Evolutionary conservation across 2,113 vertebrate genomes (phyloP).

Genomic region (Phylloscopus whistleri): DNA sequence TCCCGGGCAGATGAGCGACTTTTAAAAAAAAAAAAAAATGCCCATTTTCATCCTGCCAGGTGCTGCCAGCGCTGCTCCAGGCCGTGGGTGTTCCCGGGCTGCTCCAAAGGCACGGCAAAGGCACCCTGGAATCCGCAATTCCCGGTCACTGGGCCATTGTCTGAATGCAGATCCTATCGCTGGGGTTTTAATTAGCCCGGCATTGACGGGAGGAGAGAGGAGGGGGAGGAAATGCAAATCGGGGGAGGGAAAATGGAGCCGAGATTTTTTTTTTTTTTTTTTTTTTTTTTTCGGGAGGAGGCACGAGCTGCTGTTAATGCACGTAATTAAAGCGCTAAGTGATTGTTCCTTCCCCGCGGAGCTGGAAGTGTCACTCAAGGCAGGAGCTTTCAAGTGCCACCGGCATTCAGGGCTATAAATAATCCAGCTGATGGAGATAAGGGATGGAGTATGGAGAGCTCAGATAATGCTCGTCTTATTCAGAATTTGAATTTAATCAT

Average conservation of each 20-base stretch:
- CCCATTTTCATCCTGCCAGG: rapidly evolving
- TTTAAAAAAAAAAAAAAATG: neutral
- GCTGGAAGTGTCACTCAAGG: conserved; percentile 23
- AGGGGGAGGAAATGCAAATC: neutral
- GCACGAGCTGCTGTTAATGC: conserved; percentile 5
- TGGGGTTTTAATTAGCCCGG: neutral
- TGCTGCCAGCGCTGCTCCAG: neutral
- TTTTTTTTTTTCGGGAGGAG: neutral
- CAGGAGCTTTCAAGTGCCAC: conserved; percentile 31
- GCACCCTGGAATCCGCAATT: neutral
- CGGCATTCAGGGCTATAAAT: neutral
- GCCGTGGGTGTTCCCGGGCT: rapidly evolving
- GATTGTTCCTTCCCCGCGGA: conserved; percentile 32
- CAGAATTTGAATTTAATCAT: neutral
- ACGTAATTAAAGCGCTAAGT: conserved; percentile 16
- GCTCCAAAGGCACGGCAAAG: neutral
- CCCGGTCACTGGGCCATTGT: neutral
- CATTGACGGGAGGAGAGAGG: neutral
- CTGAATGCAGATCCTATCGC: neutral
- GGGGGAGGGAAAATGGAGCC: neutral
- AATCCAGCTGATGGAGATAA: conserved; percentile 45
- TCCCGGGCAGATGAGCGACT: neutral
- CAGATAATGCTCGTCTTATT: neutral
- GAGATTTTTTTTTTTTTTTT: too few species aligned
- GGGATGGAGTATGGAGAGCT: neutral